A percentile compares a stretch with the other conserved stretches of the same genome.
Conservation (phyloP, 2,888 invertebrate genomes). For the Tortrix viridana region DNA sequence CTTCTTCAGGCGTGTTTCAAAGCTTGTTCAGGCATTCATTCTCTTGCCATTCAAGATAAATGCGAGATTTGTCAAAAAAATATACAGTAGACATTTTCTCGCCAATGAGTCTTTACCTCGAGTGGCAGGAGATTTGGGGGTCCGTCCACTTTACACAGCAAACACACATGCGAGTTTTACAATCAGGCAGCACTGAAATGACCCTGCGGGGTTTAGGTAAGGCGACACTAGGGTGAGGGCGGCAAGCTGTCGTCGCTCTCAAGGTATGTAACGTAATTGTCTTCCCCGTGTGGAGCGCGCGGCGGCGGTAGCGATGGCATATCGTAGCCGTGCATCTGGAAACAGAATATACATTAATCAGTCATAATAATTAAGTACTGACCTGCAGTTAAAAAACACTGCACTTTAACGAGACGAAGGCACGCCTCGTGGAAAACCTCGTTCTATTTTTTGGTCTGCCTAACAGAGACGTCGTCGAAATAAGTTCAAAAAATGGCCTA, state of each 20-base stretch:
- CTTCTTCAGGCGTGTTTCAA: background rate
- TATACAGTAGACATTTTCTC: no score
- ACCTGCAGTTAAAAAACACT: background rate
- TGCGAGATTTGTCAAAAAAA: no score
- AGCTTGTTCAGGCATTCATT: no score
- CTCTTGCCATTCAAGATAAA: no score
- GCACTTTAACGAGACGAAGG: no score
- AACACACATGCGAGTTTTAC: slow-evolving; percentile 8
- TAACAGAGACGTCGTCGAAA: no score
- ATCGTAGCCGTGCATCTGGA: slow-evolving; percentile 96
- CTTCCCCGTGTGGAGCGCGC: slow-evolving; percentile 87
- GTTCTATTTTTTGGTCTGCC: no score
- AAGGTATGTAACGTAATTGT: slow-evolving; percentile 96
- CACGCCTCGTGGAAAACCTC: no score
- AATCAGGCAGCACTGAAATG: slow-evolving; percentile 25
- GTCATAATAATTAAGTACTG: background rate
- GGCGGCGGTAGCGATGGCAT: slow-evolving; percentile 85
- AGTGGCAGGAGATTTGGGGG: no score
- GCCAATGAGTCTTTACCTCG: no score
- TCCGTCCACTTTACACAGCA: background rate
- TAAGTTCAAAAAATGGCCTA: no score
- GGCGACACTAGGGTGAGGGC: slow-evolving; percentile 87
- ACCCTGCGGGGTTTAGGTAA: slow-evolving; percentile 57
- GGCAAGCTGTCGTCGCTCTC: slow-evolving; percentile 94
- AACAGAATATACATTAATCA: slow-evolving; percentile 41